A percentile compares a stretch with the other conserved stretches of the same genome.
These are phyloP conservation scores for Ivindomyrus marchei DNA, from an alignment of 2,113 vertebrate genomes.

Conservation along the genomic window DNA sequence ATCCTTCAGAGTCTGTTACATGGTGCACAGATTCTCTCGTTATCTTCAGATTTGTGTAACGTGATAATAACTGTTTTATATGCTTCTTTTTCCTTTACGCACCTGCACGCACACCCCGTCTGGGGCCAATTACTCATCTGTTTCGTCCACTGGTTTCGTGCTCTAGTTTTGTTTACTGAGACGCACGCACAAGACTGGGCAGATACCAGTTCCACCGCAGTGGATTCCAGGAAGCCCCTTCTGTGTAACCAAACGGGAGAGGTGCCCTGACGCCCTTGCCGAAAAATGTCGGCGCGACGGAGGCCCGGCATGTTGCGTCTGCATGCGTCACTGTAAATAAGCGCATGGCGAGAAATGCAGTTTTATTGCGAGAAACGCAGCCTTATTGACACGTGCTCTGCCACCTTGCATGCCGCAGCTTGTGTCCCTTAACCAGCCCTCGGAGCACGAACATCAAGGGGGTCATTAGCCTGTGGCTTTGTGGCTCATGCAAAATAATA, in stretches of 20 bases:
- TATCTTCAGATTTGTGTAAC: background rate
- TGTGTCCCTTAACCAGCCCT: background rate
- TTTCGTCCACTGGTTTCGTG: background rate
- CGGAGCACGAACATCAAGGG: background rate
- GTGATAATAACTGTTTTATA: conserved; percentile 9
- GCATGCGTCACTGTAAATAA: background rate
- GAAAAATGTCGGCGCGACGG: background rate
- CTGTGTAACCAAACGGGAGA: background rate
- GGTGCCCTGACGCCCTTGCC: too few relatives aligned
- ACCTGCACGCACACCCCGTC: conserved; percentile 4
- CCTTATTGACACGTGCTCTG: background rate
- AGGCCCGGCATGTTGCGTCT: background rate
- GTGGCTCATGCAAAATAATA: background rate
- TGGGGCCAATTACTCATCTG: background rate
- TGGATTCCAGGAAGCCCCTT: background rate
- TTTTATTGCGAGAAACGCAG: background rate
- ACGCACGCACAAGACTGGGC: background rate
- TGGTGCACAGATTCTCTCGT: background rate
- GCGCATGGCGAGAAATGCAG: too few relatives aligned
- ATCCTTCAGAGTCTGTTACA: background rate
- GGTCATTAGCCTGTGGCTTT: background rate
- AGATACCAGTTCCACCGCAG: background rate
- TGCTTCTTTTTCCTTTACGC: background rate
- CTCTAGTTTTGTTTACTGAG: background rate
- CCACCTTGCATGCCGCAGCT: background rate